These are phyloP conservation scores for Ypsolopha sequella DNA, from an alignment of 2,888 invertebrate species.

Conservation along the genomic window DNA sequence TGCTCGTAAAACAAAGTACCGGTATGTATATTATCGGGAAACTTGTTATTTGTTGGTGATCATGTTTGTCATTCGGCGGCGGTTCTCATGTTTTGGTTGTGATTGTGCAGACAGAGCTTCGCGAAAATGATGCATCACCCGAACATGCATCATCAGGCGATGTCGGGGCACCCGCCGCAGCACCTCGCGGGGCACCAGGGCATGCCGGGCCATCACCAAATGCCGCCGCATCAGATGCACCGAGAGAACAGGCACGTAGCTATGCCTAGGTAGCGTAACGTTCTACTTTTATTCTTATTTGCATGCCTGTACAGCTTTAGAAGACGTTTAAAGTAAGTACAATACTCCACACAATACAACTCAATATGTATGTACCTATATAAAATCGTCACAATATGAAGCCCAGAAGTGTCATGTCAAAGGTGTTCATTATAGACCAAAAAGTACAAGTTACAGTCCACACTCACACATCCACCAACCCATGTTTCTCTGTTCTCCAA, in stretches of 20 bases:
- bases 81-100: slow-evolving; percentile 45
- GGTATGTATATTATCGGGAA: slow-evolving; percentile 28
- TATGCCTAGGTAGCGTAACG: slow-evolving; percentile 55
- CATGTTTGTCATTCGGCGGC: slow-evolving; percentile 46
- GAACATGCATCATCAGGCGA: slow-evolving; percentile 69
- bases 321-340: too few relatives aligned
- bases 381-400: too few relatives aligned
- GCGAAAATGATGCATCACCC: slow-evolving; percentile 69
- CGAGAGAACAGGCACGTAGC: slow-evolving; percentile 73
- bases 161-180: slow-evolving; percentile 64
- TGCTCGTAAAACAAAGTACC: slow-evolving; percentile 31
- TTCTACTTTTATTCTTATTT: slow-evolving; percentile 48
- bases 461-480: too few relatives aligned
- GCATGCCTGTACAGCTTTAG: slow-evolving; percentile 9
- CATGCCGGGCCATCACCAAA: slow-evolving; percentile 71
- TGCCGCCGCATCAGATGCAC: slow-evolving; percentile 76
- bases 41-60: slow-evolving; percentile 17
- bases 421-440: too few relatives aligned
- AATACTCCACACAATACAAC: too few relatives aligned
- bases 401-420: too few relatives aligned
- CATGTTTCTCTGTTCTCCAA: too few relatives aligned
- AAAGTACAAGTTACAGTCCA: too few relatives aligned
- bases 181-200: slow-evolving; percentile 58
- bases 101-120: slow-evolving; percentile 33
- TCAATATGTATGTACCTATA: too few relatives aligned